Conservation (phyloP, 2,888 invertebrate genomes). For the Bellardia pandia region DNA sequence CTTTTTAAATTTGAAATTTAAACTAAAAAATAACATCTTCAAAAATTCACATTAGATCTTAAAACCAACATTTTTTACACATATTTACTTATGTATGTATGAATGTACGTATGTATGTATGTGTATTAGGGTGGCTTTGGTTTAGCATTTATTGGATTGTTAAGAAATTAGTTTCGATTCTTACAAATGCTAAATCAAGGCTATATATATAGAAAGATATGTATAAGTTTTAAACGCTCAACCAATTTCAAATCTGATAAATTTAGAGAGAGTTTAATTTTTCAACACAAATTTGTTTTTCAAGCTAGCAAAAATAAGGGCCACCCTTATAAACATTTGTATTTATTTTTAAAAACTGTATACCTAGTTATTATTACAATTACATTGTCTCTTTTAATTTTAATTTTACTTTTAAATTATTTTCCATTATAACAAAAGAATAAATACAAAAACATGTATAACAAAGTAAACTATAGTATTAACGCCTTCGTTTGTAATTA, state of each 20-base stretch:
- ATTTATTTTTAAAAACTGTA: background rate
- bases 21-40: slow-evolving; percentile 8
- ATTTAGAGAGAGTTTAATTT: too few species aligned
- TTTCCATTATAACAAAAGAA: slow-evolving; percentile 37
- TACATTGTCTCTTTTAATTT: slow-evolving; percentile 1
- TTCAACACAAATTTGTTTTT: too few species aligned
- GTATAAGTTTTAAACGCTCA: too few species aligned
- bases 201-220: too few species aligned
- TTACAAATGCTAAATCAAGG: too few species aligned
- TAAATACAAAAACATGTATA: slow-evolving; percentile 8
- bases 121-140: too few species aligned
- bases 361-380: slow-evolving; percentile 27
- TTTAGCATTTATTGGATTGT: too few species aligned
- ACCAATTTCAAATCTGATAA: too few species aligned
- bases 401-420: slow-evolving; percentile 51
- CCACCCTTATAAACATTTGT: too few species aligned
- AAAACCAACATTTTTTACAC: background rate
- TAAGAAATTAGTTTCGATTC: too few species aligned
- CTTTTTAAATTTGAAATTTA: slow-evolving; percentile 29
- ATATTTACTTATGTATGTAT: background rate
- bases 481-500: slow-evolving; percentile 73
- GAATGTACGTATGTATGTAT: background rate
- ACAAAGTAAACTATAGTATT: slow-evolving; percentile 68
- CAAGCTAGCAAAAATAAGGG: too few species aligned
- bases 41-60: slow-evolving; percentile 18